phyloP scores from a whole-genome alignment of 2,888 invertebrate genomes.

The Embidobia sp. region DNA sequence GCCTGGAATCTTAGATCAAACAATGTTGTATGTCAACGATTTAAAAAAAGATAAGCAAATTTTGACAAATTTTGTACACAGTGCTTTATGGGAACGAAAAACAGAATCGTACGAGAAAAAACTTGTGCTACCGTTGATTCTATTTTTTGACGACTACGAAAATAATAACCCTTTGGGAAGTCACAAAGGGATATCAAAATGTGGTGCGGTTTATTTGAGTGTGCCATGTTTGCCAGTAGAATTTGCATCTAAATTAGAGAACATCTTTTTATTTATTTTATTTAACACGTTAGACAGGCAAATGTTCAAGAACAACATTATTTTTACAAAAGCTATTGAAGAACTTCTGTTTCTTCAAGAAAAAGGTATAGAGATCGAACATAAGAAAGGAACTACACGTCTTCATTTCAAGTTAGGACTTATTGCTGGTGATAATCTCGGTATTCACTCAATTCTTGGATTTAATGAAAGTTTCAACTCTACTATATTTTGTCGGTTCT shows the following conservation, averaged over 20 bases:
- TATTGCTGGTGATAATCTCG: constrained; percentile 64
- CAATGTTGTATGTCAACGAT: not conserved
- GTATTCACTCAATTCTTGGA: constrained; percentile 57
- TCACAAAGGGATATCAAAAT: constrained; percentile 1
- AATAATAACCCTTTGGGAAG: not conserved
- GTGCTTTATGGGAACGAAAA: not conserved
- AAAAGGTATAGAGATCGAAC: not conserved
- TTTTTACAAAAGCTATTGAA: not conserved
- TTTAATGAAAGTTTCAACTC: constrained; percentile 54
- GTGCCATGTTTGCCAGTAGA: not conserved
- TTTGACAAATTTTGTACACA: not conserved
- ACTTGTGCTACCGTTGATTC: not conserved
- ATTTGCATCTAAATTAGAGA: not conserved
- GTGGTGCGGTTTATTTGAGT: not conserved
- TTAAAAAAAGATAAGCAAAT: not conserved
- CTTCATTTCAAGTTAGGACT: constrained; percentile 21
- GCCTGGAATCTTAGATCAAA: not conserved
- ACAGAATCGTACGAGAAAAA: not conserved
- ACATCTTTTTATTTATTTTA: not conserved
- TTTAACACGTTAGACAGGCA: constrained; percentile 1
- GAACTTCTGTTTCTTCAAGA: not conserved
- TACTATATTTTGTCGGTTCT: constrained; percentile 61
- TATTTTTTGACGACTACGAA: constrained; percentile 3
- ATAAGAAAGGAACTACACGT: not conserved
- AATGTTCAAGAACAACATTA: not conserved